A percentile compares a stretch with the other conserved stretches of the same genome.
These are phyloP conservation scores for Taurulus bubalis DNA, from an alignment of 2,113 vertebrate species.

Conservation along the genomic window DNA sequence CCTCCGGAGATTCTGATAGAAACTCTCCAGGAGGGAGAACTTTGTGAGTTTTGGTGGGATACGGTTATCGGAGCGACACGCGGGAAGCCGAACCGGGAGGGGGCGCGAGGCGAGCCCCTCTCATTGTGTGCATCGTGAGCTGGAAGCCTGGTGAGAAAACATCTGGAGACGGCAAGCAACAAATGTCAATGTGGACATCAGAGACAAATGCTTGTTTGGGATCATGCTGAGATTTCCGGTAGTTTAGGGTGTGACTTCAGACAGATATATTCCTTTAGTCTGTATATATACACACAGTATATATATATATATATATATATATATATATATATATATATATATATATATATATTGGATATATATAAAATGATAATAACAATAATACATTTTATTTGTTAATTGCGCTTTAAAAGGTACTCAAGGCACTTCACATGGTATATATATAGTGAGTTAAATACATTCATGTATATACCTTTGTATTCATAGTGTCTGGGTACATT, in stretches of 20 bases:
- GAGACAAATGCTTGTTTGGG: background rate
- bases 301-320: background rate
- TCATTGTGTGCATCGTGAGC: background rate
- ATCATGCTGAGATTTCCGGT: background rate
- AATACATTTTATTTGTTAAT: background rate
- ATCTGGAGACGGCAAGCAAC: no score
- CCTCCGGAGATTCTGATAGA: constrained; percentile 43
- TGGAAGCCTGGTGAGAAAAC: constrained; percentile 8
- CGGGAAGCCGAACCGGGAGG: background rate
- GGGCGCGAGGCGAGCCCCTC: background rate
- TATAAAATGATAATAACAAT: no score
- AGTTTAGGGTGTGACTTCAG: no score
- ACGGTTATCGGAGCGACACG: background rate
- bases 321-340: background rate
- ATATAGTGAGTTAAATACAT: background rate
- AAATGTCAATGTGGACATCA: no score
- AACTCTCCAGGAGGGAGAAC: constrained; percentile 22
- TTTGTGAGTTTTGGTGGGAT: constrained; percentile 7
- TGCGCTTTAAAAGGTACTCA: no score
- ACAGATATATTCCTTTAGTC: no score
- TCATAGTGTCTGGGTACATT: background rate
- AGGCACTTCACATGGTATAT: no score
- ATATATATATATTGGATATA: no score
- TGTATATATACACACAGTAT: no score
- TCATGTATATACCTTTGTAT: background rate